phyloP scores from a whole-genome alignment of 2,113 vertebrate species.

The Craseonycteris thonglongyai region DNA sequence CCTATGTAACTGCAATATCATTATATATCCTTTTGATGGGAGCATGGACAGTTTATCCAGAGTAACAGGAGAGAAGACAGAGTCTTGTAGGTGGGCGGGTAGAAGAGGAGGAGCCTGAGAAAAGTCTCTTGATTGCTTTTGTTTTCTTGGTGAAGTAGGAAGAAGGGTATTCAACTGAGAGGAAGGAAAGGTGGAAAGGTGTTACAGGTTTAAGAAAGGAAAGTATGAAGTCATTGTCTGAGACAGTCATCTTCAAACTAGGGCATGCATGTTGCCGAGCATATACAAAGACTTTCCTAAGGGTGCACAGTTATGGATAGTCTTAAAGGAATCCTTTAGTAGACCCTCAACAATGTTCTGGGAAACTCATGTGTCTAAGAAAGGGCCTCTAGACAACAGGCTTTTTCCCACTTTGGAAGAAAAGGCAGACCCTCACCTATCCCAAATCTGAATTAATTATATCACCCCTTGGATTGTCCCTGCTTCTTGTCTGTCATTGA shows the following conservation, averaged over 20 bases:
- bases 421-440: background rate
- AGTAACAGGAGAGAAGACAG: background rate
- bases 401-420: background rate
- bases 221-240: background rate
- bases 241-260: background rate
- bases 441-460: background rate
- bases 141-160: background rate
- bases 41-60: background rate
- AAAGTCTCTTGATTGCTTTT: background rate
- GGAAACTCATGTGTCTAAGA: background rate
- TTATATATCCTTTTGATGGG: background rate
- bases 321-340: background rate
- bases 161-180: background rate
- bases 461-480: background rate
- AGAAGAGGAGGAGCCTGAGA: background rate
- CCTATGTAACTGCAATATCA: background rate
- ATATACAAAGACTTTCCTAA: background rate
- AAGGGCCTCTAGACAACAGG: background rate
- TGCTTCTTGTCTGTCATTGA: background rate
- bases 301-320: background rate
- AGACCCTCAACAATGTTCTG: background rate
- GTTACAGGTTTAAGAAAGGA: background rate
- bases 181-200: background rate
- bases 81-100: background rate
- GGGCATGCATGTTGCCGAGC: background rate